Percentiles rank a stretch among this genome's conserved stretches.
phyloP scores from a whole-genome alignment of 2,113 vertebrate species.

The Meriones unguiculatus region DNA sequence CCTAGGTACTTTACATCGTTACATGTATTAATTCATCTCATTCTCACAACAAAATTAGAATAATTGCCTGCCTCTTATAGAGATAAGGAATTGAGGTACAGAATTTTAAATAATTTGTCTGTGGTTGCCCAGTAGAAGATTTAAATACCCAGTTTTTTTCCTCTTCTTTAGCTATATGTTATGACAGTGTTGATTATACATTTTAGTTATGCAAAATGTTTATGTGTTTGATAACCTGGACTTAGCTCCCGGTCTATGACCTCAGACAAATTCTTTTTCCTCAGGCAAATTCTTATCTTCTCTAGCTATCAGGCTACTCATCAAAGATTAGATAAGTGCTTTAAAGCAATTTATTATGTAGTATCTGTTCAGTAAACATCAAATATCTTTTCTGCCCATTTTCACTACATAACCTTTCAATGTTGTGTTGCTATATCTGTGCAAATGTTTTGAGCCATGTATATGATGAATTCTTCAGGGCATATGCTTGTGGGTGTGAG shows the following conservation, averaged over 20 bases:
- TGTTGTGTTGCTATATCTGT: neutral
- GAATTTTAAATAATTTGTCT: neutral
- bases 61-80: neutral
- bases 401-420: neutral
- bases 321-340: constrained; percentile 39
- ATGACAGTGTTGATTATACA: neutral
- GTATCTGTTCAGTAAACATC: neutral
- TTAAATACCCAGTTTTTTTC: neutral
- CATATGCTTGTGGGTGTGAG: neutral
- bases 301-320: neutral
- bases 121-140: neutral
- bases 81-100: neutral
- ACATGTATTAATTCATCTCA: constrained; percentile 23
- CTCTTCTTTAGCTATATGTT: neutral
- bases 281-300: neutral
- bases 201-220: neutral
- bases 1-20: neutral
- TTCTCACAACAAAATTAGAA: constrained; percentile 26
- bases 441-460: neutral
- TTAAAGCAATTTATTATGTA: constrained; percentile 12
- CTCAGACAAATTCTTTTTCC: neutral
- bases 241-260: neutral
- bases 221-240: neutral
- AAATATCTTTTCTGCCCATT: constrained; percentile 2
- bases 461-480: neutral